These are phyloP conservation scores for Pygmarrhopalites habei DNA, from an alignment of 1,140 invertebrate species.

Conservation along the genomic window DNA sequence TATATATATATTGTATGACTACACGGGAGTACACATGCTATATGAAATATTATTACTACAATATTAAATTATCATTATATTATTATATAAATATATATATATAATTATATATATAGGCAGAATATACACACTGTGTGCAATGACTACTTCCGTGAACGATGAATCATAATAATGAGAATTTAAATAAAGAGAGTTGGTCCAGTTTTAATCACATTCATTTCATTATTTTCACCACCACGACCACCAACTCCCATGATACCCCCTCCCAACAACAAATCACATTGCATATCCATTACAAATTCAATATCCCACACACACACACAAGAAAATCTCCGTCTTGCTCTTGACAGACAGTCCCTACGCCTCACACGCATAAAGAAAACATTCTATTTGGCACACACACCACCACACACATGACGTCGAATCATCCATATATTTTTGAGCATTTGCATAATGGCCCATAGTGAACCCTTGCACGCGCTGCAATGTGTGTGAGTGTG, in stretches of 20 bases:
- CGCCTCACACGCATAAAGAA: neutral
- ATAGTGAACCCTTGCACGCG: too few species aligned
- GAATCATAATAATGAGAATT: neutral
- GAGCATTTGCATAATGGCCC: too few species aligned
- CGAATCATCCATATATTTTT: too few species aligned
- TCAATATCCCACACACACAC: neutral
- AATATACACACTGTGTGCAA: neutral
- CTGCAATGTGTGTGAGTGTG: too few species aligned
- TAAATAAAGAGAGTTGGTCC: conserved; percentile 7
- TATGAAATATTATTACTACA: neutral
- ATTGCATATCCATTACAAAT: neutral
- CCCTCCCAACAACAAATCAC: neutral
- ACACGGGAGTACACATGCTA: too few species aligned
- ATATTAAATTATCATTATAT: neutral
- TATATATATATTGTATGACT: too few species aligned
- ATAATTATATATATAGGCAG: conserved; percentile 1
- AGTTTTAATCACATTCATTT: neutral
- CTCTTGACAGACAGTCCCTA: neutral
- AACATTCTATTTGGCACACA: too few species aligned
- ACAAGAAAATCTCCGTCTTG: neutral
- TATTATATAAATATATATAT: conserved; percentile 2
- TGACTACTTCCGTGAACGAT: too few species aligned
- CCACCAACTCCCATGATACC: neutral
- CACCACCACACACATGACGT: too few species aligned
- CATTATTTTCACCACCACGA: neutral